Evolutionary conservation across 92 coral and sea anemone species (phyloP).

Genomic region (Nematostella vectensis): DNA sequence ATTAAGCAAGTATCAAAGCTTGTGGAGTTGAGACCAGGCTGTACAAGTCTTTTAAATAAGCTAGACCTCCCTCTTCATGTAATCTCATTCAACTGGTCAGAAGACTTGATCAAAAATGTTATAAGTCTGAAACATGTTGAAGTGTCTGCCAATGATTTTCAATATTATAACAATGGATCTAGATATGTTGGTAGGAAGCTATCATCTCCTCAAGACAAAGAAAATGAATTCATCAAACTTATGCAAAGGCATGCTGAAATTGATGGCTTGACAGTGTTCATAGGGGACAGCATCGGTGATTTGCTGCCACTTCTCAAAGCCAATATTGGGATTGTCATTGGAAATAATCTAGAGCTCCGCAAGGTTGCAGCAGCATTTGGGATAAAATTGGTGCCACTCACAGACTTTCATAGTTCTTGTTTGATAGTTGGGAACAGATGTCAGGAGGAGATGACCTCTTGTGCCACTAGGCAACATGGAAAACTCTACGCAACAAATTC

Average conservation of each 20-base stretch:
- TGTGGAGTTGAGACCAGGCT: conserved; percentile 66
- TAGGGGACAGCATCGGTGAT: conserved; percentile 88
- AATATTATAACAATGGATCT: conserved; percentile 44
- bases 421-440: conserved; percentile 3
- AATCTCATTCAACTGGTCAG: conserved; percentile 87
- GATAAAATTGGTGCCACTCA: conserved; percentile 47
- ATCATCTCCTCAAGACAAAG: conserved; percentile 74
- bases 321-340: conserved; percentile 84
- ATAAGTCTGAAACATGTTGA: conserved; percentile 48
- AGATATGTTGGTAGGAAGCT: conserved; percentile 42
- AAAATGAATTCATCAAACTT: conserved; percentile 44
- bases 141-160: conserved; percentile 65
- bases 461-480: neutral
- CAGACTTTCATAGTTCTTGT: conserved; percentile 17
- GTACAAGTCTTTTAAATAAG: conserved; percentile 54
- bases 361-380: conserved; percentile 83
- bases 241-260: conserved; percentile 7
- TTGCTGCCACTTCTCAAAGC: conserved; percentile 69
- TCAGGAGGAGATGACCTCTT: neutral
- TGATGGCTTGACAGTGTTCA: conserved; percentile 57
- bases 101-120: conserved; percentile 65
- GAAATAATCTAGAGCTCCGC: conserved; percentile 50
- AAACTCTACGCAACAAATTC: conserved; percentile 50
- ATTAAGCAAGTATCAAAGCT: conserved; percentile 44
- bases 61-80: conserved; percentile 64